Base-by-base conservation (phyloP, 2,888 invertebrate genomes). In the Brachyptera risi region DNA sequence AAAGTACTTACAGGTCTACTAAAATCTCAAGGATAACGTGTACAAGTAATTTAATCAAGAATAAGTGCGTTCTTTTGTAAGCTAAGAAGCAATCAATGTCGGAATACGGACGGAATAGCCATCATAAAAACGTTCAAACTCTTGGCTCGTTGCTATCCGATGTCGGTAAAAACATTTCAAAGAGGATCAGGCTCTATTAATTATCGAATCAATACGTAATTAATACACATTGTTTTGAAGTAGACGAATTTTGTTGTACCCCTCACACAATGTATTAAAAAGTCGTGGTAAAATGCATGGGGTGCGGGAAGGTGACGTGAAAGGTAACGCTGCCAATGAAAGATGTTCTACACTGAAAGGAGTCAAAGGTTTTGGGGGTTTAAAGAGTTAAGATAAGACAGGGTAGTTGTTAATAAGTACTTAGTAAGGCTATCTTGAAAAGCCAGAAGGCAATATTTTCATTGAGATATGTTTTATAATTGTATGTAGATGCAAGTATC, bases 161-260 rank as follows among this genome's bases (percentile, higher is more conserved):
- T 3, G 44, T 19, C 47, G 47, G 24, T 24, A 19, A 9, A 17
- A n/a, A n/a, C 19, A 24, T 17, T n/a, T 21, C 54, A 54, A 54
- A 54, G 54, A 19, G 37, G 35, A 35, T 35, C 54, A n/a, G 35
- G 7, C 51, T 31, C 15, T 54, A 37, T 65, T 63, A 63, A 65
- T 63, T 65, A 63, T 61, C 61, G 60, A 65, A 63, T 63, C 65
- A 63, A 65, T 65, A 62, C 51, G 60, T 65, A 65, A 65, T 65
- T 65, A 65, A 63, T 65, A 58, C 44, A 47, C 60, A 65, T 65
- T 65, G 65, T 65, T 62, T 54, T 31, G n/a, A 54, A 24, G 35
- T 19, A 37, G 54, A 19, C 37, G 54, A 37, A 37, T 17, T 35
- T 15, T 47, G 23, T 3, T 11, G 7, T 5, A 31, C 40, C 24